A percentile compares a stretch with the other conserved stretches of the same genome.
Evolutionary conservation across 2,113 vertebrate genomes (phyloP).

Genomic region (Pseudopipra pipra): DNA sequence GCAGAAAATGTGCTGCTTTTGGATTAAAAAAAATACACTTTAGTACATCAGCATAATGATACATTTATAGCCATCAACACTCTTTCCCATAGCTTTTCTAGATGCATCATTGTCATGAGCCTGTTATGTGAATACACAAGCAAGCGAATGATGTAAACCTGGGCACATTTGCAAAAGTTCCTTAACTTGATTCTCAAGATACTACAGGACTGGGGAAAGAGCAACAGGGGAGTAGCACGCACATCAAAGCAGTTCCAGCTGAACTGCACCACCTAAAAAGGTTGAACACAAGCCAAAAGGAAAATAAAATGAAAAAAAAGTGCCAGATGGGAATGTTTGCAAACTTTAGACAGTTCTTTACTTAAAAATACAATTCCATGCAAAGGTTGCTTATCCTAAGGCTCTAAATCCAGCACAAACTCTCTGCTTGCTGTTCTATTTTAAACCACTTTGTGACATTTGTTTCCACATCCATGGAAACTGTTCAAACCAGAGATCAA

Average conservation of each 20-base stretch:
- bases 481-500: not conserved
- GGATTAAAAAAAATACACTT: not conserved
- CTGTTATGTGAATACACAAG: not conserved
- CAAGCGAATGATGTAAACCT: not conserved
- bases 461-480: not conserved
- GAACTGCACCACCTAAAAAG: not conserved
- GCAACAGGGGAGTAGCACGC: not conserved
- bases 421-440: not conserved
- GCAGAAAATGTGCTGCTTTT: not conserved
- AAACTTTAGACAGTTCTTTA: not conserved
- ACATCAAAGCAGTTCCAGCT: not conserved
- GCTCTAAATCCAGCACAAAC: not conserved
- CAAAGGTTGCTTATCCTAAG: not conserved
- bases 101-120: not conserved
- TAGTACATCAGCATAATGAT: not conserved
- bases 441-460: fast-evolving
- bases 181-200: not conserved
- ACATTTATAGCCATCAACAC: not conserved
- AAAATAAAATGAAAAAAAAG: not conserved
- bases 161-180: not conserved
- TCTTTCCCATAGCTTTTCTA: not conserved
- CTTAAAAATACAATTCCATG: not conserved
- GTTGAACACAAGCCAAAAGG: not conserved
- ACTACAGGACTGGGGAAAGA: not conserved
- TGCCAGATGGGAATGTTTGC: not conserved